Percentiles rank a stretch among this genome's conserved stretches.
Conservation (phyloP, 2,113 vertebrate genomes). For the Paedocypris sp. region DNA sequence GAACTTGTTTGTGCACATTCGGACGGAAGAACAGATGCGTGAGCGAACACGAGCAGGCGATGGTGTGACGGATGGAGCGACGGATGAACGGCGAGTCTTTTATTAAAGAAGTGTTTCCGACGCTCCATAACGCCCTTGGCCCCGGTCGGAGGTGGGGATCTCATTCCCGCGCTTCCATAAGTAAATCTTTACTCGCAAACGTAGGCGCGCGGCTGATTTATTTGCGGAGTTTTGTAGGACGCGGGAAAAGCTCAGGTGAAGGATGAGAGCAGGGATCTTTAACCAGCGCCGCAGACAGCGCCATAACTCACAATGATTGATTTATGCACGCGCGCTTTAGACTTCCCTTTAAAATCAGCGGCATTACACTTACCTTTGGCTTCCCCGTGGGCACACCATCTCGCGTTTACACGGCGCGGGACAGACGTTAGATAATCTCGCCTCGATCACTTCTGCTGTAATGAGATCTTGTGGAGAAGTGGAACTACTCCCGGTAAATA, state of each 20-base stretch:
- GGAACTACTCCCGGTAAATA: constrained; percentile 13
- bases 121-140: constrained; percentile 16
- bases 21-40: too few relatives aligned
- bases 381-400: constrained; percentile 14
- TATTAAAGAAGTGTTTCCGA: too few relatives aligned
- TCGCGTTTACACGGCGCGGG: constrained; percentile 10
- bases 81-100: too few relatives aligned
- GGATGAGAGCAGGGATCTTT: constrained; percentile 43
- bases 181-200: constrained; percentile 13
- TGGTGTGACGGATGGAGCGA: too few relatives aligned
- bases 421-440: constrained; percentile 24
- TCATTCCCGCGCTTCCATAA: constrained; percentile 25
- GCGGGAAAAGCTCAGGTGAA: constrained; percentile 43
- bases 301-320: constrained; percentile 54
- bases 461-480: background rate
- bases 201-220: constrained; percentile 30
- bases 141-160: constrained; percentile 14
- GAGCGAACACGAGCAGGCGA: too few relatives aligned
- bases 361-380: constrained; percentile 19
- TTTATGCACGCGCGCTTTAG: constrained; percentile 37
- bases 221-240: constrained; percentile 49
- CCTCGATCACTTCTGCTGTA: background rate
- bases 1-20: too few relatives aligned
- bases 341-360: constrained; percentile 20
- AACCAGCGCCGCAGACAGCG: constrained; percentile 37